Evolutionary conservation across 1,140 invertebrate species (phyloP).

Genomic region (Zaprionus tsacasi): DNA sequence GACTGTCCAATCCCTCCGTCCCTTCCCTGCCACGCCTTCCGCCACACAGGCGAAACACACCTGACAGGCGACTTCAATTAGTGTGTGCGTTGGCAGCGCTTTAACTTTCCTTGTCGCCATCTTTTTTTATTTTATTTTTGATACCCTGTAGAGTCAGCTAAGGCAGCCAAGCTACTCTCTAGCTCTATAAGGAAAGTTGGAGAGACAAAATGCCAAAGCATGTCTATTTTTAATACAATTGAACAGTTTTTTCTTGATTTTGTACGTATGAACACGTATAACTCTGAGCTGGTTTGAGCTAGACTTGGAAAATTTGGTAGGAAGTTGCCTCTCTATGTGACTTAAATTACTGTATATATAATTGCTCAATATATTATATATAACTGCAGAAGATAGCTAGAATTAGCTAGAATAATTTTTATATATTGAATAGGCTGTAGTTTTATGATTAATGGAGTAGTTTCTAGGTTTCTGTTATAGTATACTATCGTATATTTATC

Average conservation of each 20-base stretch:
- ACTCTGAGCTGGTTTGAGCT: background rate
- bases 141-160: conserved; percentile 8
- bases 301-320: background rate
- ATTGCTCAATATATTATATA: too few species aligned
- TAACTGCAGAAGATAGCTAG: too few species aligned
- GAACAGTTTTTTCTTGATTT: background rate
- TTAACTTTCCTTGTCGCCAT: background rate
- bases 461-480: background rate
- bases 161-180: too few species aligned
- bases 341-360: background rate
- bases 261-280: background rate
- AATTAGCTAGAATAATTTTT: background rate
- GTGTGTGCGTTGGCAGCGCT: conserved; percentile 22
- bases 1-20: background rate
- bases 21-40: background rate
- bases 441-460: too few species aligned
- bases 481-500: too few species aligned
- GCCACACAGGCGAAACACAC: background rate
- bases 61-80: conserved; percentile 44
- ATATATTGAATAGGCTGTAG: background rate
- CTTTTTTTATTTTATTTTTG: background rate
- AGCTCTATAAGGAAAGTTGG: too few species aligned
- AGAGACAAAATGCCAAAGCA: too few species aligned
- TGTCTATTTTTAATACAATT: background rate
- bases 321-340: background rate